A percentile compares a stretch with the other conserved stretches of the same genome.
These are phyloP conservation scores for Pachyrhynchus sulphureomaculatus DNA, from an alignment of 1,140 invertebrate species.

Conservation along the genomic window DNA sequence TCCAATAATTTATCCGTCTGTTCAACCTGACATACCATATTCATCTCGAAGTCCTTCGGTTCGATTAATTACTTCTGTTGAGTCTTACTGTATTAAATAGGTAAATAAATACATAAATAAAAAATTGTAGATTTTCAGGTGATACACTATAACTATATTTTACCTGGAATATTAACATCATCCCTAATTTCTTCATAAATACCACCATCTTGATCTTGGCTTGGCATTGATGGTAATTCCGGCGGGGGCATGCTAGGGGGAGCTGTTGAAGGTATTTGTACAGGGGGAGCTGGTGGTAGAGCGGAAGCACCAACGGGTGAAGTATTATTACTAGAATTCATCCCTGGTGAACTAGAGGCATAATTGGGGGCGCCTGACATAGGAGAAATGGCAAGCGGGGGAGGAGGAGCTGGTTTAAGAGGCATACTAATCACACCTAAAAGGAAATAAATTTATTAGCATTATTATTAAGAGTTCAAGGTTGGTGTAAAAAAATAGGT, in stretches of 20 bases:
- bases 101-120: no score
- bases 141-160: neutral
- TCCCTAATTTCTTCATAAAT: constrained; percentile 61
- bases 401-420: constrained; percentile 46
- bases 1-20: no score
- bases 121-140: no score
- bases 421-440: constrained; percentile 49
- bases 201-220: constrained; percentile 47
- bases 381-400: constrained; percentile 51
- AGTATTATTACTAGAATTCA: no score
- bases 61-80: neutral
- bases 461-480: no score
- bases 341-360: no score
- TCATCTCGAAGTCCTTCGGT: neutral
- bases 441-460: no score
- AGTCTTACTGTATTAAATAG: neutral
- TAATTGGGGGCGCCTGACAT: constrained; percentile 45
- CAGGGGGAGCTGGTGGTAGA: constrained; percentile 33
- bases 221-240: constrained; percentile 54
- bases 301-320: no score
- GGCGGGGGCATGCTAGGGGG: constrained; percentile 56
- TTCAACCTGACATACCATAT: neutral
- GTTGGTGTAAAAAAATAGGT: no score
- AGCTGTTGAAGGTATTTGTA: constrained; percentile 35
- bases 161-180: constrained; percentile 42